Percentiles rank a stretch among this genome's conserved stretches.
phyloP scores from a whole-genome alignment of 2,888 invertebrate species.

The Trachelus tabidus region DNA sequence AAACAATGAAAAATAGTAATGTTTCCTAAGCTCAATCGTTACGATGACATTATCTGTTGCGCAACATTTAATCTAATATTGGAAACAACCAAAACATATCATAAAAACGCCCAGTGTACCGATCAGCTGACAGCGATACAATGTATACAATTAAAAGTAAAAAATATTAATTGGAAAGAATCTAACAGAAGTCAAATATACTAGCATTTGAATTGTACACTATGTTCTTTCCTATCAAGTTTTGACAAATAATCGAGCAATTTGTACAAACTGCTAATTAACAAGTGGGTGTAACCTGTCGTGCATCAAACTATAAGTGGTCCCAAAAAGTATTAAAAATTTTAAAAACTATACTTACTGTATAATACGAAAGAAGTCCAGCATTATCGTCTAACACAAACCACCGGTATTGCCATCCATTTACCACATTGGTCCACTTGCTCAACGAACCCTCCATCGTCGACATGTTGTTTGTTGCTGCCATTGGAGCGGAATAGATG shows the following conservation, averaged over 20 bases:
- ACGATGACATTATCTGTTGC: neutral
- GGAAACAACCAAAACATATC: neutral
- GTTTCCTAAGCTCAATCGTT: neutral
- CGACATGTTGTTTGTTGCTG: constrained; percentile 58
- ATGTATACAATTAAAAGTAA: neutral
- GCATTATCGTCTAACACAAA: constrained; percentile 98
- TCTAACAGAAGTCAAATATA: neutral
- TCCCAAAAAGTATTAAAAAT: neutral
- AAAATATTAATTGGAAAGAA: neutral
- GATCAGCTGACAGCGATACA: neutral
- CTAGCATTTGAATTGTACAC: neutral
- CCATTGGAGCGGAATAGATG: neutral
- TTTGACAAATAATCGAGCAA: neutral
- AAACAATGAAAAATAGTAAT: neutral
- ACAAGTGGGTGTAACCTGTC: neutral
- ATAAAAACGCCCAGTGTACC: neutral
- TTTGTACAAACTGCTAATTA: neutral
- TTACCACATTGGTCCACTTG: constrained; percentile 98
- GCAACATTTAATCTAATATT: neutral
- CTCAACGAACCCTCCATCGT: constrained; percentile 93
- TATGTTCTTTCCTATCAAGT: neutral
- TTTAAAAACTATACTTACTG: constrained; percentile 75
- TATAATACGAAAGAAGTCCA: constrained; percentile 96
- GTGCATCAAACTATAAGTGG: neutral
- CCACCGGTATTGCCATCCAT: constrained; percentile 99